A percentile compares a stretch with the other conserved stretches of the same genome.
Evolutionary conservation across 2,797 vertebrate genomes (phyloP).

Genomic region (Staurois parvus): DNA sequence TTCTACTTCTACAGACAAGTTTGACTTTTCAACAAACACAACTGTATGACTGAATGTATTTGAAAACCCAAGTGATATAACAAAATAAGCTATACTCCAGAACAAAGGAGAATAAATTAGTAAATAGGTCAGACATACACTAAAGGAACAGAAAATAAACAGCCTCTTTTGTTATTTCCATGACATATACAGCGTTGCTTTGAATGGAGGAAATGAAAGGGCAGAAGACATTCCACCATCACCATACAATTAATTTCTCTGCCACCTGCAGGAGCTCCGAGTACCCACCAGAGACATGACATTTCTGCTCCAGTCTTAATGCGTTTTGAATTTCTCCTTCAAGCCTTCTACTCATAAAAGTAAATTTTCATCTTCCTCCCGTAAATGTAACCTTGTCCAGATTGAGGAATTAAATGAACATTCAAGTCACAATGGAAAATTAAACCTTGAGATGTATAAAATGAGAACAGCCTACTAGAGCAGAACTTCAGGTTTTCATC

Average conservation of each 20-base stretch:
- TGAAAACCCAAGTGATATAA: no score
- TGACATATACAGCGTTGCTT: conserved; percentile 1
- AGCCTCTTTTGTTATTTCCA: not conserved
- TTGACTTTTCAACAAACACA: no score
- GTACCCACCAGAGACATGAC: conserved; percentile 41
- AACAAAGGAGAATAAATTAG: not conserved
- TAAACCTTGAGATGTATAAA: no score
- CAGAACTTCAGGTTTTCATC: no score
- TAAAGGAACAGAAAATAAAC: not conserved
- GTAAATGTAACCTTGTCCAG: conserved; percentile 4
- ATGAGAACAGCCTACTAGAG: no score
- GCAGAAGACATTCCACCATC: conserved; percentile 15
- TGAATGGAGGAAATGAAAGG: conserved; percentile 26
- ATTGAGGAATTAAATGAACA: not conserved
- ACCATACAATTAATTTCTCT: conserved; percentile 46
- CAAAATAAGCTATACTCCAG: not conserved
- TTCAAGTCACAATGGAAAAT: no score
- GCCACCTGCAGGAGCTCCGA: conserved; percentile 19
- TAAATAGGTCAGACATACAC: not conserved
- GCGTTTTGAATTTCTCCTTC: conserved; percentile 20
- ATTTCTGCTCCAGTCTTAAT: conserved; percentile 43
- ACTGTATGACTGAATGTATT: no score
- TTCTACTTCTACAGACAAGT: no score
- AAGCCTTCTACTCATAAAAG: conserved; percentile 7
- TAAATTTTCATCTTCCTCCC: conserved; percentile 15